Evolutionary conservation across 2,888 invertebrate species (phyloP), one percentile per base, ranked within the genome.

Genomic region (Zygaena filipendulae): DNA sequence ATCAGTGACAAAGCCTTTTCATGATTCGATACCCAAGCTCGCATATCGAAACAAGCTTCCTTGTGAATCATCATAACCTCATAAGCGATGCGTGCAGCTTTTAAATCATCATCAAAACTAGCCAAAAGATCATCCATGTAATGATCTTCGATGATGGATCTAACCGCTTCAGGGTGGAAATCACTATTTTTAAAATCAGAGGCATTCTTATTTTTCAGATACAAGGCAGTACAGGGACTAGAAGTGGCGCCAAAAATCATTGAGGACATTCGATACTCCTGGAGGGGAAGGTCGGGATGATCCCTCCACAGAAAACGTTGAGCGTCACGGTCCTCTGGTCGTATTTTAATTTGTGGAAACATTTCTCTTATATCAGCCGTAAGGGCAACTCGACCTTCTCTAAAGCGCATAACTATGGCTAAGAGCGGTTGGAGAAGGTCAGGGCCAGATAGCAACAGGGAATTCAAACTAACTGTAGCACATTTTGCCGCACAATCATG

Each of bases 291-390:
- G 1, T 13, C 8, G 6, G 29, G 29, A 4, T 19, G n/a, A 11
- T 11, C 11, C 7, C 25, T 13, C 25, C 29, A 25, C 3, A 25
- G 13, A 9, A 25, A 30, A 1, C 30, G 14, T 18, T 25, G 22
- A 2, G 25, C 25, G 25, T 30, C 22, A 2, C 22, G 14, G 18
- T 30, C 30, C 19, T 25, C 25, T 1, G 8, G 3, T 11, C 22
- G 21, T 9, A 29, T 25, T 16, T 29, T 29, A 2, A 21, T 14
- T 12, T 7, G 5, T 25, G n/a, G n/a, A n/a, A n/a, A n/a, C n/a
- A n/a, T n/a, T n/a, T n/a, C n/a, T n/a, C n/a, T n/a, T n/a, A n/a
- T 23, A n/a, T 21, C 29, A 2, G 14, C 25, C 5, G 24, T 29
- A 4, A 29, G 5, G n/a, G n/a, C n/a, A n/a, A n/a, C n/a, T n/a